Percentiles rank a stretch among this genome's conserved stretches.
phyloP scores from a whole-genome alignment of 2,888 invertebrate species.

The Calameuta pallipes region DNA sequence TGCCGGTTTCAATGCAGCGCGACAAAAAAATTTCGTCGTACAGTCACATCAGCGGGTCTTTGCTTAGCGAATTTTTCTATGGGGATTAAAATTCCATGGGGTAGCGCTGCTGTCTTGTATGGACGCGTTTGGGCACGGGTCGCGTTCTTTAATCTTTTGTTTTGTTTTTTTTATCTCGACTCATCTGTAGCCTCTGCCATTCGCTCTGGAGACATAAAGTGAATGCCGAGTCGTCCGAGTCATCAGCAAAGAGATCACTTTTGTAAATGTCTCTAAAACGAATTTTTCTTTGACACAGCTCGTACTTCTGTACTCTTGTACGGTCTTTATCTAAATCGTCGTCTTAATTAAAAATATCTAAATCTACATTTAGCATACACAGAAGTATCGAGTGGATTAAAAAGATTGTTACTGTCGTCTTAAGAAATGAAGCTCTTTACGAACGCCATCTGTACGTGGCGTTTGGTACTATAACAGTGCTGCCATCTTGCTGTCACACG shows the following conservation, averaged over 20 bases:
- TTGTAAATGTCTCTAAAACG: neutral
- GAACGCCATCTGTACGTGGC: too few relatives aligned
- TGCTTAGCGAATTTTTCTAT: neutral
- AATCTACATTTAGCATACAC: too few relatives aligned
- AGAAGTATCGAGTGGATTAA: too few relatives aligned
- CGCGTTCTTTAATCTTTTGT: neutral
- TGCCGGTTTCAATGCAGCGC: neutral
- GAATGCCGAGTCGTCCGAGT: neutral
- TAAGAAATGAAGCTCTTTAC: too few relatives aligned
- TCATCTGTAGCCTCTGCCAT: too few relatives aligned
- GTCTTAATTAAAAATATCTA: too few relatives aligned
- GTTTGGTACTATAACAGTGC: neutral
- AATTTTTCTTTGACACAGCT: neutral
- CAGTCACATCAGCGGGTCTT: neutral
- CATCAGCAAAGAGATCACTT: neutral
- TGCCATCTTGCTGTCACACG: neutral
- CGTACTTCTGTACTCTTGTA: neutral
- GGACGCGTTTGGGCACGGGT: neutral
- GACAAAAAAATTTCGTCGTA: neutral
- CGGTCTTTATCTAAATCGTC: neutral
- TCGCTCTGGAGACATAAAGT: neutral
- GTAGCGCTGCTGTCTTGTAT: neutral
- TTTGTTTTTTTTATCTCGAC: too few relatives aligned
- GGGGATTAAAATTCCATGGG: neutral
- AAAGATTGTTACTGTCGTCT: too few relatives aligned